Conservation (phyloP, 2,888 invertebrate genomes). For the Caenorhabditis uteleia region DNA sequence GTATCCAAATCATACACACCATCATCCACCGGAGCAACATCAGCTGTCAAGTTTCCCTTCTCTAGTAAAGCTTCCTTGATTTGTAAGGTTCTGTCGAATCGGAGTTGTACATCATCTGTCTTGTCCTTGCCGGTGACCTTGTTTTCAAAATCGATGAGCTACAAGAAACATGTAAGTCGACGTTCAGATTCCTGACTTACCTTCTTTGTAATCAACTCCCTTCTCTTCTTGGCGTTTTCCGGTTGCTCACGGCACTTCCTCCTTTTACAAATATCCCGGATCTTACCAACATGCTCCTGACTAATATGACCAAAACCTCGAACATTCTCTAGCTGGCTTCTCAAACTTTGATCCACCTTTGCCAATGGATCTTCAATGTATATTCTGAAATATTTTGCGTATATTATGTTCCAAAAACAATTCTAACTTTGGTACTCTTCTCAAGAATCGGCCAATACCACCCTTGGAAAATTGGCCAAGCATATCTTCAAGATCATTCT, state of each 20-base stretch:
- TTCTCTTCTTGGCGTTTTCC: constrained; percentile 23
- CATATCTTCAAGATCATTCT: constrained; percentile 39
- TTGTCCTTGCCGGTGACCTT: constrained; percentile 31
- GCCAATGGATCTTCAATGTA: constrained; percentile 43
- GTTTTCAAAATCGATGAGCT: constrained; percentile 32
- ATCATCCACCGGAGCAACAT: constrained; percentile 61
- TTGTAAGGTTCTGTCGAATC: constrained; percentile 64
- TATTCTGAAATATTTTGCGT: no score
- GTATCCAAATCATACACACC: constrained; percentile 67
- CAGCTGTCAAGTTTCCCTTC: constrained; percentile 57
- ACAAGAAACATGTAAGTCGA: not conserved
- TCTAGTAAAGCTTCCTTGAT: constrained; percentile 65
- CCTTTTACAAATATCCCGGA: constrained; percentile 31
- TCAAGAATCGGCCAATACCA: constrained; percentile 40
- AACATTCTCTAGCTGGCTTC: constrained; percentile 6
- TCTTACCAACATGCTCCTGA: constrained; percentile 8
- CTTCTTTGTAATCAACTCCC: constrained; percentile 36
- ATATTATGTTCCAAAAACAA: no score
- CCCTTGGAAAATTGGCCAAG: constrained; percentile 18
- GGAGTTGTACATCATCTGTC: constrained; percentile 51
- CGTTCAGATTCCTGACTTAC: constrained; percentile 5
- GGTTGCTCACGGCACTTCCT: constrained; percentile 42
- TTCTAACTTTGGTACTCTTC: constrained; percentile 37
- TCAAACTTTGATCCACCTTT: constrained; percentile 24
- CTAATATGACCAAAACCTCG: constrained; percentile 31